These are phyloP conservation scores for Planococcus citri DNA, from an alignment of 1,140 invertebrate genomes.

Conservation along the genomic window DNA sequence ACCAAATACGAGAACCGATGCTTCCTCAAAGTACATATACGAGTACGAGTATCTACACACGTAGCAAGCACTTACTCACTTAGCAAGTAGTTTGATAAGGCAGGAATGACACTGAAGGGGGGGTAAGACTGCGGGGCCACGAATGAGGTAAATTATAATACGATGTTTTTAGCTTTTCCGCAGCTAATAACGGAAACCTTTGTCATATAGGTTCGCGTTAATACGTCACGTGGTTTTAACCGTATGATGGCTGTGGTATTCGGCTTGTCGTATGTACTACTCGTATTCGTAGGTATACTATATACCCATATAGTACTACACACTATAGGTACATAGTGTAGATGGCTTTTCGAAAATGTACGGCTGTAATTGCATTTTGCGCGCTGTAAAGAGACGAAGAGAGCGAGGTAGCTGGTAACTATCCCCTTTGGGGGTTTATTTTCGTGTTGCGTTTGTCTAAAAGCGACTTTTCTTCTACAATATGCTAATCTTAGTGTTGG, in stretches of 20 bases:
- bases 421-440: constrained; percentile 4
- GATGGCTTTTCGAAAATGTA: not conserved
- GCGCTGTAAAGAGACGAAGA: not conserved
- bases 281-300: too few relatives aligned
- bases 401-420: not conserved
- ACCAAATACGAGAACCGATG: too few relatives aligned
- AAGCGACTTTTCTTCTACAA: constrained; percentile 3
- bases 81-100: too few relatives aligned
- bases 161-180: not conserved
- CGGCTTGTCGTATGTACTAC: not conserved
- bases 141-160: not conserved
- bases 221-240: constrained; percentile 6
- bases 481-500: not conserved
- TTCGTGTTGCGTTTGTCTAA: constrained; percentile 6
- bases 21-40: too few relatives aligned
- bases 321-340: too few relatives aligned
- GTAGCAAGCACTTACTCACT: too few relatives aligned
- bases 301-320: too few relatives aligned
- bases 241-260: not conserved
- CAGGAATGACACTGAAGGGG: too few relatives aligned
- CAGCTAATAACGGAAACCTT: not conserved
- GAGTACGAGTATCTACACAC: too few relatives aligned
- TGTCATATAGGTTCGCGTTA: not conserved
- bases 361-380: constrained; percentile 4
- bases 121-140: too few relatives aligned